Base-by-base conservation (phyloP, 2,797 vertebrate genomes). In the Aulostomus chinensis region DNA sequence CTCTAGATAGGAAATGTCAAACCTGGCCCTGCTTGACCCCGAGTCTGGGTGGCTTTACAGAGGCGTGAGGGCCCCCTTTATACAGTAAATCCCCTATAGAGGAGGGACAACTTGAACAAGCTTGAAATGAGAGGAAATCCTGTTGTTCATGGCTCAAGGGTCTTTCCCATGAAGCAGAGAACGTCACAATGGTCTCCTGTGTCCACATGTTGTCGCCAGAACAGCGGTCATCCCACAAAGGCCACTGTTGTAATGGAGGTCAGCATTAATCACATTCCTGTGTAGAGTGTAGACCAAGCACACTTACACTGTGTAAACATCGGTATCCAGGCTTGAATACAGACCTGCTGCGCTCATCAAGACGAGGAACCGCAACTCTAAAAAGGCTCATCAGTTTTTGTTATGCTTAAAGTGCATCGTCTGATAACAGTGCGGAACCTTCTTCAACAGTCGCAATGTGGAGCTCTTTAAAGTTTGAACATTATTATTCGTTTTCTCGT, bases 91-190 rank as follows among this genome's bases (percentile, higher is more conserved):
- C 17, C 11, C 9, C 32, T 41, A 33, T 9, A 37, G 61, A 42
- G 22, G 34, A 20, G 35, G 68, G 48, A 67, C n/a, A 73, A 58
- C 30, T 18, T 38, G 54, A 43, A 53, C 25, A 68, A 31, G 58
- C 25, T 22, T 69, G 38, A 35, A 73, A 58, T 62, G 39, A 51
- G 68, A 80, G 88, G 76, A 78, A 81, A 77, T 86, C 81, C 65
- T 83, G 76, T 81, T 81, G 71, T 72, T 86, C 61, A 63, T 72
- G 50, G 66, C 74, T 86, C 51, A 64, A 83, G 80, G 79, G 85
- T 84, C 68, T 86, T 85, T 87, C 80, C 76, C 72, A 51, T 71
- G 54, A 35, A 56, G 31, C 35, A 25, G 40, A 12, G 33, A 9
- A 33, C 3, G 37, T 47, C 46, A 86, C 83, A 88, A 85, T 58